Base-by-base conservation (phyloP, 2,113 vertebrate genomes). In the Uropsilus gracilis region DNA sequence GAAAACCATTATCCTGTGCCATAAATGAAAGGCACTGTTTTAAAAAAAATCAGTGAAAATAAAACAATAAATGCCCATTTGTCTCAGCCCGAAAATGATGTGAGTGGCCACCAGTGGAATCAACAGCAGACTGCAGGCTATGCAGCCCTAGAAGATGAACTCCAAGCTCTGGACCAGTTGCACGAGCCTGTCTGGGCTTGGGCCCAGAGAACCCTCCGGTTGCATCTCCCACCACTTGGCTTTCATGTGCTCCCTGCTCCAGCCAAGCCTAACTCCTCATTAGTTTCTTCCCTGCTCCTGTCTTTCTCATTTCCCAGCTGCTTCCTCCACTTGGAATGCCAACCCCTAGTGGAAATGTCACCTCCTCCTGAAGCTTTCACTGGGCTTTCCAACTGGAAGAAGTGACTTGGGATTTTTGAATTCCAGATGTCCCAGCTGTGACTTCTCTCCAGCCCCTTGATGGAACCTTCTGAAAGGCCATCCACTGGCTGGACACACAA, bases 351-450 rank as follows among this genome's bases (percentile, higher is more conserved):
- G 34, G 68, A 17, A 39, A 39, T 37, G 34, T 34, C 34, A 69
- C 61, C 34, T 37, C 50, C 17, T 46, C 26, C 82, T 28, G 50
- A 82, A 83, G 80, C 46, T 84, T 55, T 83, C 44, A 14, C 11
- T 71, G 76, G 59, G 28, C 28, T 44, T 39, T 73, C 39, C 16
- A 53, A n/a, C 63, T 75, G 77, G 37, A 89, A 86, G 80, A 73
- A 93, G 66, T 73, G 72, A 86, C 75, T 37, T 32, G 42, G 48
- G 30, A 84, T 5, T 0, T 64, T 53, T 50, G 53, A 42, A 91
- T 72, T 95, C 80, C 63, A 55, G 87, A 3, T 57, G 26, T 98
- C 96, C 89, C 97, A 98, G 97, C 94, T 82, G 82, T 95, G 78
- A 28, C n/a, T 81, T 90, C 77, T 86, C 87, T 57, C 42, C 17